Base-by-base conservation (phyloP, 2,888 invertebrate species). In the Hyalella azteca region DNA sequence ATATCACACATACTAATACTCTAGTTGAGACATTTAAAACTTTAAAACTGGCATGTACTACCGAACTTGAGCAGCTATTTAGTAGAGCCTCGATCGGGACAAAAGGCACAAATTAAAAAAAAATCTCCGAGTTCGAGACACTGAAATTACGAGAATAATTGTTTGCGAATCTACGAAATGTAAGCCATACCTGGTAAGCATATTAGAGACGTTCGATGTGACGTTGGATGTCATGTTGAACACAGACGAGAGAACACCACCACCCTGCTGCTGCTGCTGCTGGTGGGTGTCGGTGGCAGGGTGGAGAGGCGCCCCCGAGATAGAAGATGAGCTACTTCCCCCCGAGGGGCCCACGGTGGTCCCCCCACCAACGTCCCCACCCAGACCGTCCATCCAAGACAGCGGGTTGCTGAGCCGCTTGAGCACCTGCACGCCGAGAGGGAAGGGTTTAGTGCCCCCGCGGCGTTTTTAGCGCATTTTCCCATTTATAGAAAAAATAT, bases 371-470 rank as follows among this genome's bases (percentile, higher is more conserved):
- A 40, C 80, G 39, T 82, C 82, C 26, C 80, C 77, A 41, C 60
- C 80, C 45, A 95, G 89, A 1, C 95, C 95, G 88, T 95, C 95
- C 90, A 95, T 95, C 95, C 95, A 95, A 2, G 95, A 93, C 78
- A 96, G 89, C 22, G 96, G 96, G 90, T 96, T 95, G 0, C 95
- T 95, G 82, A 96, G 91, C 86, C 95, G 91, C 89, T 96, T 96
- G 86, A 96, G 90, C 94, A 95, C 95, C 95, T 96, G 87, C n/a
- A 89, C 88, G 79, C 73, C 82, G 79, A 83, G 50, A 32, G 59
- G 45, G n/a, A 29, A 0, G 26, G 7, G 22, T 26, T 29, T 22
- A 11, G 26, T 54, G 54, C 22, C 26, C 29, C 26, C 3, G n/a
- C n/a, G n/a, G n/a, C n/a, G n/a, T n/a, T n/a, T n/a, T n/a, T n/a